These are phyloP conservation scores for Coluber constrictor DNA, from an alignment of 2,797 vertebrate genomes.

Conservation along the genomic window DNA sequence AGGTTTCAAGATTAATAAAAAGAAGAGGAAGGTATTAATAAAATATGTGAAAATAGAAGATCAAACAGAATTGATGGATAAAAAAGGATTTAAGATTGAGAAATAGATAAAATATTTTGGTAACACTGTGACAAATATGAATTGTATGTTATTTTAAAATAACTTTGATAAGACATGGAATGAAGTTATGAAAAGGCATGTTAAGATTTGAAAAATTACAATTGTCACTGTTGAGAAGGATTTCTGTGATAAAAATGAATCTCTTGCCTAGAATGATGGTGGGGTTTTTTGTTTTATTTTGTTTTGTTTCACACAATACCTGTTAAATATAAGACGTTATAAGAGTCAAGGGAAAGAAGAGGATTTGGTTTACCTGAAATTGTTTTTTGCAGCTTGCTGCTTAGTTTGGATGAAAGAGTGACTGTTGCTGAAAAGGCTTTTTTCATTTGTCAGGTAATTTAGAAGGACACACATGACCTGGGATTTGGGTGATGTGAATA, in stretches of 20 bases:
- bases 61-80: background rate
- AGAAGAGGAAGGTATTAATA: background rate
- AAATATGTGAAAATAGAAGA: background rate
- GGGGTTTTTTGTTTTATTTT: background rate
- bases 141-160: background rate
- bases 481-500: background rate
- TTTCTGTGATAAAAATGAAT: background rate
- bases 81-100: background rate
- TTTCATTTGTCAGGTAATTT: background rate
- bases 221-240: background rate
- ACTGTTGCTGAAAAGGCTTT: background rate
- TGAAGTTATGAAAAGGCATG: background rate
- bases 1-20: background rate
- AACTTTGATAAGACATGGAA: background rate
- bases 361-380: background rate
- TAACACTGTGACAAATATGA: background rate
- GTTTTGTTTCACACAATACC: background rate
- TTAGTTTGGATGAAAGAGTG: background rate
- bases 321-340: background rate
- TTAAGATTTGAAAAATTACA: background rate
- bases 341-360: background rate
- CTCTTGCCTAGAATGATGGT: background rate
- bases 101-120: background rate
- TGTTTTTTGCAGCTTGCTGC: background rate
- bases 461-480: background rate